These are phyloP conservation scores for Enteromius thamalakanensis DNA, from an alignment of 2,797 vertebrate genomes.

Conservation along the genomic window DNA sequence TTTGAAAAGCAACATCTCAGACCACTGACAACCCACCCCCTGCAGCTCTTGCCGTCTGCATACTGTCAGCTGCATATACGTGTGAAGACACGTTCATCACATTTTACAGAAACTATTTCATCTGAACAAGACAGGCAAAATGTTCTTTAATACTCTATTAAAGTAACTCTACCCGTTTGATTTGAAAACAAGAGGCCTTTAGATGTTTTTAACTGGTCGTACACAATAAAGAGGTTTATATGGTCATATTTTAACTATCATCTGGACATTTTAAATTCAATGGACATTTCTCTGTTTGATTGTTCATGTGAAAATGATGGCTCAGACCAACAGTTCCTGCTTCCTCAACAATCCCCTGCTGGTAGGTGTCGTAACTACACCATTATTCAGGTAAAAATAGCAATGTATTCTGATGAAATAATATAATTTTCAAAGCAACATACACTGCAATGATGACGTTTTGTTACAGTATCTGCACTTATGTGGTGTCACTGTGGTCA, in stretches of 20 bases:
- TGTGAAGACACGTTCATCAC: background rate
- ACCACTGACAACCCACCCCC: background rate
- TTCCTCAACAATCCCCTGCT: background rate
- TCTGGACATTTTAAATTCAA: background rate
- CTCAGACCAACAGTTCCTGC: background rate
- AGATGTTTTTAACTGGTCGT: background rate
- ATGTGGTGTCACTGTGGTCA: background rate
- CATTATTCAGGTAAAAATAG: background rate
- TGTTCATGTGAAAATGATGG: background rate
- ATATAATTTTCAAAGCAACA: background rate
- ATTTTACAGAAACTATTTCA: background rate
- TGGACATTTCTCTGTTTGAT: background rate
- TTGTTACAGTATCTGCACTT: background rate
- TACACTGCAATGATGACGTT: background rate
- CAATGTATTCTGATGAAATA: background rate
- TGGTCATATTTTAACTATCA: background rate
- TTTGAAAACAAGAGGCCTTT: background rate
- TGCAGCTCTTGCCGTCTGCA: background rate
- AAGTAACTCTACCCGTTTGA: background rate
- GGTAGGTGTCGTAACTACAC: background rate
- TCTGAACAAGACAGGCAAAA: background rate
- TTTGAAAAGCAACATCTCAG: conserved; percentile 13
- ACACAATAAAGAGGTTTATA: background rate
- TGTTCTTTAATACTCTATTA: background rate
- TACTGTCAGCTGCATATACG: background rate